Evolutionary conservation across 2,888 invertebrate species (phyloP), one percentile per base, ranked within the genome.

Genomic region (Melangyna quadrimaculata): DNA sequence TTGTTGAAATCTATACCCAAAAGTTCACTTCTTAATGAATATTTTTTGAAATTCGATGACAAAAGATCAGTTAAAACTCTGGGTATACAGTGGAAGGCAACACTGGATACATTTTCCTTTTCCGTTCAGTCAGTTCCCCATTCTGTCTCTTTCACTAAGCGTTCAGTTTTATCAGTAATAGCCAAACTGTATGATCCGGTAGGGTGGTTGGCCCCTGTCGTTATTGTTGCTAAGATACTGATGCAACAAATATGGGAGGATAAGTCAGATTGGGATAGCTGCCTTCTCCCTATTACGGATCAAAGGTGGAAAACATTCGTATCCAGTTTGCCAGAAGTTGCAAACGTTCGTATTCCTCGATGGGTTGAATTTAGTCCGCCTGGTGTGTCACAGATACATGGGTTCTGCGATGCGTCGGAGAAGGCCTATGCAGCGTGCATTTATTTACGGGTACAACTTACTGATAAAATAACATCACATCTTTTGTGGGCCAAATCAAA

Each of bases 151-250:
- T 1, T 27, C 40, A 87, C 82, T 0, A 87, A 87, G 19, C 70
- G 87, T n/a, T 61, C 75, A 61, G 75, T 86, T 6, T 22, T 86
- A 0, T 80, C 83, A 2, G n/a, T 40, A 9, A 87, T 87, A 1
- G 75, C 88, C 0, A 82, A 82, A 37, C 17, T 88, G 6, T 87
- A 80, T 32, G 77, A 84, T 71, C 83, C 83, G 9, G 65, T 74
- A 6, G 77, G 77, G 4, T n/a, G n/a, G n/a, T n/a, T n/a, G n/a
- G n/a, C n/a, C n/a, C n/a, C n/a, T n/a, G n/a, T n/a, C n/a, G n/a
- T 87, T 9, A 51, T 87, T 6, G 5, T 55, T 1, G 78, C 86
- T 9, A 87, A 82, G 57, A 69, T 81, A 5, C 14, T 82, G 0
- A 83, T 87, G 83, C 83, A 87, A 37, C 73, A 35, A 59, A 59